These are phyloP conservation scores for Botia almorhae DNA, from an alignment of 2,797 vertebrate species.

Conservation along the genomic window DNA sequence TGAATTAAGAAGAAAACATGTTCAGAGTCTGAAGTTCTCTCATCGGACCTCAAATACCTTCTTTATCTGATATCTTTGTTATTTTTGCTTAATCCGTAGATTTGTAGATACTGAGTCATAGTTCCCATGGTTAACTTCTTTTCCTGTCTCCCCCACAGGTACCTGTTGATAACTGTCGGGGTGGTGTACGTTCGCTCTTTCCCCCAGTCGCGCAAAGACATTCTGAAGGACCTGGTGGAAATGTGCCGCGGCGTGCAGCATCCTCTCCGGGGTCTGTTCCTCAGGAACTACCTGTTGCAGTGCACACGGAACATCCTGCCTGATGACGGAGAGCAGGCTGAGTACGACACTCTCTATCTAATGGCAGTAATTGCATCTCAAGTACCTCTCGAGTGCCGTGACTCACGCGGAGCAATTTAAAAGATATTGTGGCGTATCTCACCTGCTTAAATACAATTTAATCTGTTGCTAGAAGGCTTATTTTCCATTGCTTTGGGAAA, in stretches of 20 bases:
- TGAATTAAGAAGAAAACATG: background rate
- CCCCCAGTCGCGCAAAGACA: slow-evolving; percentile 97
- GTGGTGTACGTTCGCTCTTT: slow-evolving; percentile 98
- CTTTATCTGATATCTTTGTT: background rate
- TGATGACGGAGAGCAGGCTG: slow-evolving; percentile 91
- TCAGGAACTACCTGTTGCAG: slow-evolving; percentile 96
- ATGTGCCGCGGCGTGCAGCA: slow-evolving; percentile 99
- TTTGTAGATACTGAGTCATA: background rate
- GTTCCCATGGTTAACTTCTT: background rate
- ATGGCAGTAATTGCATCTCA: slow-evolving; percentile 29
- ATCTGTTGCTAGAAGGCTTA: background rate
- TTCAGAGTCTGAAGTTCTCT: background rate
- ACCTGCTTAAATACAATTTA: background rate
- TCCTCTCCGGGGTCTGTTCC: slow-evolving; percentile 93
- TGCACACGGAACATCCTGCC: slow-evolving; percentile 97
- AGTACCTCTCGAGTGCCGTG: slow-evolving; percentile 10
- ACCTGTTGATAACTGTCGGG: slow-evolving; percentile 96
- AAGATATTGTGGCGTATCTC: background rate
- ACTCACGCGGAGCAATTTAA: slow-evolving; percentile 15
- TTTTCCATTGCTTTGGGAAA: background rate
- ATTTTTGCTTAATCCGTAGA: background rate
- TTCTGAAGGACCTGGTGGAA: slow-evolving; percentile 97
- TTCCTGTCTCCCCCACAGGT: slow-evolving; percentile 73
- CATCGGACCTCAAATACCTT: background rate
- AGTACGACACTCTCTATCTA: slow-evolving; percentile 76